These are phyloP conservation scores for Todiramphus chloris DNA, from an alignment of 2,113 vertebrate genomes.

Conservation along the genomic window DNA sequence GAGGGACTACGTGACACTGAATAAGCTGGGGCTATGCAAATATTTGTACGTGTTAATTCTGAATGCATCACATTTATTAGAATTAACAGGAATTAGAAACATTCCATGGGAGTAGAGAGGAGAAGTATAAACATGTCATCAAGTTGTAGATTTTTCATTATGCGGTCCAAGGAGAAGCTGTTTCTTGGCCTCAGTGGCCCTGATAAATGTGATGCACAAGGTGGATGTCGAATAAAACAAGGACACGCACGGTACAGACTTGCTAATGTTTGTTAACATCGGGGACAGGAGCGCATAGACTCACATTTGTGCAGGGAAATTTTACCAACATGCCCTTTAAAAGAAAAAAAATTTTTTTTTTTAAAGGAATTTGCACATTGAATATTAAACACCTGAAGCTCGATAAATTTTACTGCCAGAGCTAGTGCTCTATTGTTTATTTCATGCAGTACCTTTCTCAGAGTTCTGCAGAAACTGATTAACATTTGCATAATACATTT, in stretches of 20 bases:
- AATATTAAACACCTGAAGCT: slow-evolving; percentile 62
- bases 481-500: slow-evolving; percentile 69
- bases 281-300: not conserved
- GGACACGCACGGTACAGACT: not conserved
- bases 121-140: not conserved
- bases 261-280: slow-evolving; percentile 68
- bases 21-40: not conserved
- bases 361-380: slow-evolving; percentile 11
- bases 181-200: not conserved
- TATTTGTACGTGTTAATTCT: not conserved
- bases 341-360: not conserved
- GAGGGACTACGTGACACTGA: not conserved
- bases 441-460: slow-evolving; percentile 43
- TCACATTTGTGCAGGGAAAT: slow-evolving; percentile 39
- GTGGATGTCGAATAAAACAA: not conserved
- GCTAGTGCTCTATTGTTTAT: not conserved
- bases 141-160: not conserved
- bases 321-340: slow-evolving; percentile 62
- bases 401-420: not conserved
- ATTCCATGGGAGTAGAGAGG: not conserved
- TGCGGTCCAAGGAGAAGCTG: slow-evolving; percentile 17
- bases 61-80: not conserved
- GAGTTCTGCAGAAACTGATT: slow-evolving; percentile 61
- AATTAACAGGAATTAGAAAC: not conserved
- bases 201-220: not conserved